A percentile compares a stretch with the other conserved stretches of the same genome.
These are phyloP conservation scores for Diaphora mendica DNA, from an alignment of 2,888 invertebrate species.

Conservation along the genomic window DNA sequence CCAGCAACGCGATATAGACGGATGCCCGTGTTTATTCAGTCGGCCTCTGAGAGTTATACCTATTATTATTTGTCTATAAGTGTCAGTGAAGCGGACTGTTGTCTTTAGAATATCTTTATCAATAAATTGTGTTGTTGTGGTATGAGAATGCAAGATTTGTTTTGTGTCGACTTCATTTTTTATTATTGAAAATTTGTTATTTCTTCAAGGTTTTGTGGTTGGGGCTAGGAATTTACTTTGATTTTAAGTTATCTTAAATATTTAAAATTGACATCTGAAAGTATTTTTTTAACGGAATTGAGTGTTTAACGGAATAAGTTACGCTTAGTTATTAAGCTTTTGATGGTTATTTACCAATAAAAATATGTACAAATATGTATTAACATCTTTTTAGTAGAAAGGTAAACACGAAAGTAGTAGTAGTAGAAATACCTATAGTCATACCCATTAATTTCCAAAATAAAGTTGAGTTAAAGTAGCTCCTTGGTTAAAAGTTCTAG, in stretches of 20 bases:
- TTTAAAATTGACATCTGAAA: background rate
- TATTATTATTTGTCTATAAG: conserved; percentile 60
- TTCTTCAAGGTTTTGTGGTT: background rate
- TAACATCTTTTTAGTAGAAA: no score
- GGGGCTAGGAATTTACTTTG: background rate
- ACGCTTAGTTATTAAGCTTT: no score
- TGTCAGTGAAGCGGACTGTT: conserved; percentile 55
- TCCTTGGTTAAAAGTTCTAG: background rate
- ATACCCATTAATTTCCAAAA: background rate
- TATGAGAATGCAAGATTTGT: background rate
- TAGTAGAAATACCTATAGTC: background rate
- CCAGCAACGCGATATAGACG: conserved; percentile 61
- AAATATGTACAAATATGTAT: no score
- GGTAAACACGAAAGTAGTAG: no score
- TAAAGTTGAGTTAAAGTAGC: background rate
- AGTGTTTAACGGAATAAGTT: background rate
- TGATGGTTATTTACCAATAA: no score
- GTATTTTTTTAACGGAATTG: background rate
- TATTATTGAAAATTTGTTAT: background rate
- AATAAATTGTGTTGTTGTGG: conserved; percentile 34
- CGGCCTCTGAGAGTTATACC: conserved; percentile 54
- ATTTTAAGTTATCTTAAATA: background rate
- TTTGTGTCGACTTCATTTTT: background rate
- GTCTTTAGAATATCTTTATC: conserved; percentile 47
- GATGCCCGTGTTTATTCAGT: conserved; percentile 70